Conservation (phyloP, 2,113 vertebrate species). For the Corythaeola cristata region DNA sequence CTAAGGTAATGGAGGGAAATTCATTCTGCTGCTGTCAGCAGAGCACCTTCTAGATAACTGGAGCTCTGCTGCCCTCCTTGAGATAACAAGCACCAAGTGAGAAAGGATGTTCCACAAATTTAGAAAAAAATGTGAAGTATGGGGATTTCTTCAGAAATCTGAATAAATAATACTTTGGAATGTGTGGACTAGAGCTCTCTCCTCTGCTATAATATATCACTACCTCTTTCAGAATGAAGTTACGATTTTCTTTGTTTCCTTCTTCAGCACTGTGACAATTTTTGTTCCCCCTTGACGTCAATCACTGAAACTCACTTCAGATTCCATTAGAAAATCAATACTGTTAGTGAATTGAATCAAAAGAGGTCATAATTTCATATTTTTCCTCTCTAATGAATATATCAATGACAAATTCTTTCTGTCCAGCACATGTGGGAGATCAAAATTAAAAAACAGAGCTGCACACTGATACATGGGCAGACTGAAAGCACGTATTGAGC, state of each 20-base stretch:
- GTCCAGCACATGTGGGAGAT: neutral
- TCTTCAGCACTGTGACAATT: constrained; percentile 14
- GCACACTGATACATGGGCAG: neutral
- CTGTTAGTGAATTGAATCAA: constrained; percentile 53
- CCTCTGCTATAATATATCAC: neutral
- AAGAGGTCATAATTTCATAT: constrained; percentile 38
- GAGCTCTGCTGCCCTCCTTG: neutral
- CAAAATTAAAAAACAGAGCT: neutral
- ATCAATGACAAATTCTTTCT: constrained; percentile 43
- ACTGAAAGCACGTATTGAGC: neutral
- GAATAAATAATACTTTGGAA: neutral
- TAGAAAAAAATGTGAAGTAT: neutral
- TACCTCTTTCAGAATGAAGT: neutral
- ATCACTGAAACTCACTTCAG: constrained; percentile 50
- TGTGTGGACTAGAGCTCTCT: neutral
- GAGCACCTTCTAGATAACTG: neutral
- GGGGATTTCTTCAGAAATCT: neutral
- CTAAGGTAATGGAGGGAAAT: neutral
- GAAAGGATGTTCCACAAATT: neutral
- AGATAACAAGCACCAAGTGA: neutral
- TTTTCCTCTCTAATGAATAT: constrained; percentile 26
- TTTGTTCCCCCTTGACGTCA: constrained; percentile 14
- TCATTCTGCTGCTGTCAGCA: neutral
- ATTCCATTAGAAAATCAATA: constrained; percentile 69
- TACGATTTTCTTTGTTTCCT: constrained; percentile 10